These are phyloP conservation scores for Dysidea cf. avara DNA, from an alignment of 37 sponge, comb jelly and placozoan species.

Conservation along the genomic window DNA sequence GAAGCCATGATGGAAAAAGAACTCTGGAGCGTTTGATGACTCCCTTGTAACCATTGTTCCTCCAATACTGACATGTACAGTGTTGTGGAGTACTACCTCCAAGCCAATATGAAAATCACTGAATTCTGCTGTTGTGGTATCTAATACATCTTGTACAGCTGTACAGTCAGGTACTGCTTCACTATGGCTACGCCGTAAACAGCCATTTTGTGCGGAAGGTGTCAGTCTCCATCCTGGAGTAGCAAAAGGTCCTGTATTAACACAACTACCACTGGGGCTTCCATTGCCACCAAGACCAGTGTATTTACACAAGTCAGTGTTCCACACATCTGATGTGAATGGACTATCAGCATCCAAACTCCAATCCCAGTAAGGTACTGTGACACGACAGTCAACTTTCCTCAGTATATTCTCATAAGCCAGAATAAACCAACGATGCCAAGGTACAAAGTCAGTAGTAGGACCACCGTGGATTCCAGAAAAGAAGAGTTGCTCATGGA, in stretches of 20 bases:
- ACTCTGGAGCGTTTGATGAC: constrained; percentile 46
- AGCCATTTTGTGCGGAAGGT: not conserved
- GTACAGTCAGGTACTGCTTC: constrained; percentile 25
- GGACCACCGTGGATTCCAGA: constrained; percentile 25
- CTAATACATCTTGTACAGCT: constrained; percentile 1
- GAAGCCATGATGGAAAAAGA: constrained; percentile 52
- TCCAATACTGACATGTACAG: constrained; percentile 33
- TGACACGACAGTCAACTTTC: constrained; percentile 38
- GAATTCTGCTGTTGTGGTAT: constrained; percentile 7
- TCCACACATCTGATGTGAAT: constrained; percentile 45
- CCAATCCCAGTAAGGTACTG: constrained; percentile 67
- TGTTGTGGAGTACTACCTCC: constrained; percentile 18
- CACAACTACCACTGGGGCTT: not conserved
- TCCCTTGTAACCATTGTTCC: constrained; percentile 42
- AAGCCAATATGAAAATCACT: not conserved
- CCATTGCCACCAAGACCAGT: constrained; percentile 48
- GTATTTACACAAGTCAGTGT: not conserved
- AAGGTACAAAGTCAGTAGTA: constrained; percentile 43
- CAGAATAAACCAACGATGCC: constrained; percentile 54
- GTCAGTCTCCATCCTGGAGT: constrained; percentile 22
- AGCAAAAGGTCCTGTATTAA: constrained; percentile 29
- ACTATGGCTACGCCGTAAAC: constrained; percentile 23
- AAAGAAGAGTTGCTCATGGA: constrained; percentile 9
- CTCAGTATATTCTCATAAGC: constrained; percentile 46
- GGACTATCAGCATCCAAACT: constrained; percentile 32